Percentiles rank a stretch among this genome's conserved stretches.
Evolutionary conservation across 2,113 vertebrate genomes (phyloP).

Genomic region (Pandion haliaetus): DNA sequence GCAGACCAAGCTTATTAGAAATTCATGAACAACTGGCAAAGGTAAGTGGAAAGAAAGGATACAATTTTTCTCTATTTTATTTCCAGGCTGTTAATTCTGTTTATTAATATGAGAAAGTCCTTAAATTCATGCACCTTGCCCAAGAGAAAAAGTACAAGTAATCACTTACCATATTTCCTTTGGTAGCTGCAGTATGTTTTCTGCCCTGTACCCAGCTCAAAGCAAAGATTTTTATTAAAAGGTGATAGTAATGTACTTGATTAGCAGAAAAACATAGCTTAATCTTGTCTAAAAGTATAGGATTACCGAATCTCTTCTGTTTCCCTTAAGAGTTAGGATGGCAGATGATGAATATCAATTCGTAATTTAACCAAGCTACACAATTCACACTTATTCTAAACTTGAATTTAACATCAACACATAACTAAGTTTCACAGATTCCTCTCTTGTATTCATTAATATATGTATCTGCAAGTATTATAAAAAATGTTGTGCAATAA

Average conservation of each 20-base stretch:
- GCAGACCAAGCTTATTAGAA: slow-evolving; percentile 90
- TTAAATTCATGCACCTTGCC: slow-evolving; percentile 12
- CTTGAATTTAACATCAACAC: background rate
- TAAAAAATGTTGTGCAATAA: background rate
- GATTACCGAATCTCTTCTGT: background rate
- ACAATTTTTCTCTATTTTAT: background rate
- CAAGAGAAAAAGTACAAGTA: background rate
- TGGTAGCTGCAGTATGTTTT: background rate
- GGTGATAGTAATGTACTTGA: background rate
- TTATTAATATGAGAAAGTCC: slow-evolving; percentile 19
- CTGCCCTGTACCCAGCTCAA: background rate
- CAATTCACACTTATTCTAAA: background rate
- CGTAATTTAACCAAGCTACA: background rate
- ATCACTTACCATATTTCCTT: background rate
- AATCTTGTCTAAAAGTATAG: background rate
- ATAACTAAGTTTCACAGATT: background rate
- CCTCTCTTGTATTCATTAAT: background rate
- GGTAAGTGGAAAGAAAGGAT: slow-evolving; percentile 75
- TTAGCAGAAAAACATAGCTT: background rate
- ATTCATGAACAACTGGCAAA: slow-evolving; percentile 93
- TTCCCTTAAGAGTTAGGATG: background rate
- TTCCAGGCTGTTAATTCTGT: slow-evolving; percentile 39
- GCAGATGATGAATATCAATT: background rate
- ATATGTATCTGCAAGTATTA: background rate
- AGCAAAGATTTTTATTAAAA: slow-evolving; percentile 1